A percentile compares a stretch with the other conserved stretches of the same genome.
Evolutionary conservation across 1,140 invertebrate genomes (phyloP).

Genomic region (Heliconius nattereri): DNA sequence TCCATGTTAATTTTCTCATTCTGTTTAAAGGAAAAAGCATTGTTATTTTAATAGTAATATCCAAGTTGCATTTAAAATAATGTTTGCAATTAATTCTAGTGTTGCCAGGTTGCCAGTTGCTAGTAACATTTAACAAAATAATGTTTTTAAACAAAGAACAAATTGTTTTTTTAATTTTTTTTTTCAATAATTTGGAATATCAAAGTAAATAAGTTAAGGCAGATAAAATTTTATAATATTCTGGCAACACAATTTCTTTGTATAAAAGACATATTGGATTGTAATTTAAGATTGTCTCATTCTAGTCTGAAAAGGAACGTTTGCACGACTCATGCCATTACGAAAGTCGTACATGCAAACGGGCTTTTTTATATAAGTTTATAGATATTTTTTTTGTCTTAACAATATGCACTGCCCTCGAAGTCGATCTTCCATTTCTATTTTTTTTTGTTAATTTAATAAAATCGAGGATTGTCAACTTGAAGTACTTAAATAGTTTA

Average conservation of each 20-base stretch:
- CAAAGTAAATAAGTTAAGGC: neutral
- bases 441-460: slow-evolving; percentile 40
- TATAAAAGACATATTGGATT: slow-evolving; percentile 47
- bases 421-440: slow-evolving; percentile 51
- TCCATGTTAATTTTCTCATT: too few relatives aligned
- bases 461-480: slow-evolving; percentile 43
- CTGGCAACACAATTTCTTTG: neutral
- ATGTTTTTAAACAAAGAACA: too few relatives aligned
- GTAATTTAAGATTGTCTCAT: slow-evolving; percentile 59
- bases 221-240: neutral
- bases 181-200: neutral
- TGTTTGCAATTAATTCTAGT: too few relatives aligned
- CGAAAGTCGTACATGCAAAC: slow-evolving; percentile 47
- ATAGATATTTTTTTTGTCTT: slow-evolving; percentile 62
- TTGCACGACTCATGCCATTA: slow-evolving; percentile 39
- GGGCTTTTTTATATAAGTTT: slow-evolving; percentile 58
- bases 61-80: too few relatives aligned
- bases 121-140: too few relatives aligned
- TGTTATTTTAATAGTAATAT: too few relatives aligned
- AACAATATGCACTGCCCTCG: slow-evolving; percentile 60
- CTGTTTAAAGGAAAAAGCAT: too few relatives aligned
- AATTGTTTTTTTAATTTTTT: too few relatives aligned
- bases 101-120: too few relatives aligned
- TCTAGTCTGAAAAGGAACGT: slow-evolving; percentile 66
- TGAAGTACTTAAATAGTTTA: slow-evolving; percentile 70